Conservation (phyloP, 2,888 invertebrate genomes). For the Smittia aterrima region DNA sequence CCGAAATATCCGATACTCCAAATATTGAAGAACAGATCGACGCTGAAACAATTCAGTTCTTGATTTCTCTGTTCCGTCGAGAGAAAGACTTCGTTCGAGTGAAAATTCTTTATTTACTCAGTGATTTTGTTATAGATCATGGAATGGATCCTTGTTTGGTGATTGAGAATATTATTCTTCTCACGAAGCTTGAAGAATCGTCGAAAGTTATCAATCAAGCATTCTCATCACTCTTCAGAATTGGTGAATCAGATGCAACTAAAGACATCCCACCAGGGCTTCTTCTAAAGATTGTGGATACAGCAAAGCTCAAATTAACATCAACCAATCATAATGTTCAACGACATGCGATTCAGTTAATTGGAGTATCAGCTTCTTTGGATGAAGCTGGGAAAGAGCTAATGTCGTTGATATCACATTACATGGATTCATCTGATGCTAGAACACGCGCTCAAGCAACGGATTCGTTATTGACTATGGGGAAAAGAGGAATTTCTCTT, state of each 20-base stretch:
- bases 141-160: constrained; percentile 44
- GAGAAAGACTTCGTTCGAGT: constrained; percentile 35
- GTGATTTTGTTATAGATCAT: constrained; percentile 28
- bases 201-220: constrained; percentile 53
- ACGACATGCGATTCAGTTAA: constrained; percentile 50
- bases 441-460: constrained; percentile 87
- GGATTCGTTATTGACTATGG: constrained; percentile 77
- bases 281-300: constrained; percentile 49
- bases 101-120: constrained; percentile 38
- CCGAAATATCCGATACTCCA: constrained; percentile 24
- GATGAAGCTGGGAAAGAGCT: constrained; percentile 61
- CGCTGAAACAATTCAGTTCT: background rate
- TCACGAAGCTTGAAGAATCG: constrained; percentile 51
- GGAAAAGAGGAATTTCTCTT: constrained; percentile 78
- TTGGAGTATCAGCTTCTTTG: constrained; percentile 50
- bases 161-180: constrained; percentile 50
- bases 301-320: constrained; percentile 50
- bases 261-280: constrained; percentile 48
- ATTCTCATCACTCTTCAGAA: constrained; percentile 50
- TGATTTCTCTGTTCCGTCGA: background rate
- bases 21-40: constrained; percentile 11
- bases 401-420: constrained; percentile 75
- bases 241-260: constrained; percentile 47
- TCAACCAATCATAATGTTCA: constrained; percentile 52
- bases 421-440: constrained; percentile 84